Conservation (phyloP, 2,888 invertebrate genomes). For the Xanthorhoe designata region DNA sequence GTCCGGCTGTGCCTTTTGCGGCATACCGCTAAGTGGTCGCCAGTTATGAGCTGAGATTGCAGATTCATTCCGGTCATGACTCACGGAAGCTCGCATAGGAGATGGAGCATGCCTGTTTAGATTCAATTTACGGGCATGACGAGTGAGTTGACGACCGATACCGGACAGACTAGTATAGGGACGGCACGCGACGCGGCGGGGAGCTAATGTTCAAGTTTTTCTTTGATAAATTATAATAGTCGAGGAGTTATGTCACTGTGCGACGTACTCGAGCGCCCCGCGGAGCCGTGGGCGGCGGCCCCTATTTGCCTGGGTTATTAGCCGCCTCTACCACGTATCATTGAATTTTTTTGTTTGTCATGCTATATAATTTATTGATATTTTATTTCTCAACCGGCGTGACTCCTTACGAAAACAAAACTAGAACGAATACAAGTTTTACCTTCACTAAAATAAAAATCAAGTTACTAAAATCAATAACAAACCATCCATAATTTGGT, state of each 20-base stretch:
- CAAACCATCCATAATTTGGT: constrained; percentile 15
- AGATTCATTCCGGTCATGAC: constrained; percentile 51
- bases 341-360: constrained; percentile 77
- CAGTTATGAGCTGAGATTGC: constrained; percentile 54
- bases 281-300: constrained; percentile 60
- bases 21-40: constrained; percentile 58
- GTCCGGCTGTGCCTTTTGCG: constrained; percentile 52
- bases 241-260: constrained; percentile 73
- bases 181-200: constrained; percentile 80
- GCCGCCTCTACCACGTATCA: constrained; percentile 66
- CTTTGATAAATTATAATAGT: constrained; percentile 79
- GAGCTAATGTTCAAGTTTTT: constrained; percentile 68
- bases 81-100: constrained; percentile 65
- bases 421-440: constrained; percentile 11
- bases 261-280: constrained; percentile 52
- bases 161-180: constrained; percentile 66
- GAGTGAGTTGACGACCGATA: constrained; percentile 60
- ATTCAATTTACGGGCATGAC: constrained; percentile 72
- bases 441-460: not conserved
- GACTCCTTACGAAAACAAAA: constrained; percentile 7
- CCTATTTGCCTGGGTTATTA: constrained; percentile 59
- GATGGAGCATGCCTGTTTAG: constrained; percentile 61
- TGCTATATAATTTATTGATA: constrained; percentile 70
- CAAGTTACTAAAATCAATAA: constrained; percentile 7
- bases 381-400: constrained; percentile 31